These are phyloP conservation scores for Eupithecia exiguata DNA, from an alignment of 2,888 invertebrate genomes.

Conservation along the genomic window DNA sequence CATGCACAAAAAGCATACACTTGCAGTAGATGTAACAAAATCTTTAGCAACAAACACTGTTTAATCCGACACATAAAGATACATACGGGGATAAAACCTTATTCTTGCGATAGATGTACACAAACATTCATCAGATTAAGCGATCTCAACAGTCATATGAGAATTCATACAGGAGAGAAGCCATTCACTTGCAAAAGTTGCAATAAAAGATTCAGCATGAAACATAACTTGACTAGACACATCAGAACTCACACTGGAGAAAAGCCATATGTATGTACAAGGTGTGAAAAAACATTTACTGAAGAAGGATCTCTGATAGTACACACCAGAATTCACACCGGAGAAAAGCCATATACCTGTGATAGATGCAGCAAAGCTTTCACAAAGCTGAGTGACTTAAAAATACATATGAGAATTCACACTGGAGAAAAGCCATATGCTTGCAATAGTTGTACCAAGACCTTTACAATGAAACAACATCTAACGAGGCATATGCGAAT, in stretches of 20 bases:
- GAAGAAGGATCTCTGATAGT: conserved; percentile 17
- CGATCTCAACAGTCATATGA: conserved; percentile 20
- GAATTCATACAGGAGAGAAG: conserved; percentile 30
- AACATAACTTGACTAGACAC: conserved; percentile 17
- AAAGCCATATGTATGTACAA: conserved; percentile 10
- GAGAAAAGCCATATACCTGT: conserved; percentile 16
- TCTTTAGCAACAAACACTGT: conserved; percentile 11
- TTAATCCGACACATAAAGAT: conserved; percentile 1
- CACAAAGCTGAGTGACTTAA: conserved; percentile 17
- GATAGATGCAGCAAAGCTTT: conserved; percentile 21
- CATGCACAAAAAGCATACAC: not conserved
- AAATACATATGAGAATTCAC: conserved; percentile 20
- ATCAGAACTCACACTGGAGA: conserved; percentile 11
- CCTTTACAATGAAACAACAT: conserved; percentile 20
- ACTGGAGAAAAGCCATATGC: conserved; percentile 17
- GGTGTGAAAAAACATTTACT: conserved; percentile 16
- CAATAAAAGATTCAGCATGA: conserved; percentile 54
- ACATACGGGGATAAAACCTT: conserved; percentile 8
- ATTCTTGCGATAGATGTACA: conserved; percentile 6
- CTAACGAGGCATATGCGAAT: conserved; percentile 11
- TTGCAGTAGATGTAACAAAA: conserved; percentile 11
- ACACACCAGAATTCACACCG: conserved; percentile 17
- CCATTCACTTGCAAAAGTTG: conserved; percentile 74
- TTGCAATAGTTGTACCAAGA: conserved; percentile 14
- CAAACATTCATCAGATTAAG: conserved; percentile 10